Percentiles rank a stretch among this genome's conserved stretches.
Evolutionary conservation across 2,888 invertebrate species (phyloP).

Genomic region (Heliconius cydno): DNA sequence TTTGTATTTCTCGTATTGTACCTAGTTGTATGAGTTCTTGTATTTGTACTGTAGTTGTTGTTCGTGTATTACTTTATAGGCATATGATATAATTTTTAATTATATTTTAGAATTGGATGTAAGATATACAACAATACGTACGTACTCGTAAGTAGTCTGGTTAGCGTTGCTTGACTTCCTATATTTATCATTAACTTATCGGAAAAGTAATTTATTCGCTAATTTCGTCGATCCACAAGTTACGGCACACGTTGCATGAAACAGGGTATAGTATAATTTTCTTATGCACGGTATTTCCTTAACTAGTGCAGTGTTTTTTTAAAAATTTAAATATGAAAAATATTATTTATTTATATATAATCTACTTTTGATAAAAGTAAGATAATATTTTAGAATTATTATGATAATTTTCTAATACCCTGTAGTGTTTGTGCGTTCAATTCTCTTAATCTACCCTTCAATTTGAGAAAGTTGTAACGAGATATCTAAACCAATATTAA

Average conservation of each 20-base stretch:
- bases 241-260: conserved; percentile 11
- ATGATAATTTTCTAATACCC: not conserved
- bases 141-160: not conserved
- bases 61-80: too few relatives aligned
- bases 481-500: not conserved
- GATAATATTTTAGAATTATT: not conserved
- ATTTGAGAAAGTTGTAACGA: not conserved
- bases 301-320: not conserved
- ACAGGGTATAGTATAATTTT: conserved; percentile 1
- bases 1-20: not conserved
- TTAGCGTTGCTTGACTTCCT: conserved; percentile 20
- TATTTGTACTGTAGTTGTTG: too few relatives aligned
- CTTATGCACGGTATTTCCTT: conserved; percentile 12
- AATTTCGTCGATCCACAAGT: conserved; percentile 27
- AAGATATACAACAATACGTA: not conserved
- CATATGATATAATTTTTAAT: not conserved
- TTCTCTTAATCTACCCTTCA: not conserved
- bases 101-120: not conserved
- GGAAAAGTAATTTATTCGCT: conserved; percentile 19
- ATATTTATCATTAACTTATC: conserved; percentile 32
- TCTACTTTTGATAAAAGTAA: not conserved
- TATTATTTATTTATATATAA: not conserved
- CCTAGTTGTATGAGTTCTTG: too few relatives aligned
- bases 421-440: not conserved
- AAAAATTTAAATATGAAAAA: not conserved